These are phyloP conservation scores for Mus caroli DNA, from an alignment of 2,797 vertebrate genomes.

Conservation along the genomic window DNA sequence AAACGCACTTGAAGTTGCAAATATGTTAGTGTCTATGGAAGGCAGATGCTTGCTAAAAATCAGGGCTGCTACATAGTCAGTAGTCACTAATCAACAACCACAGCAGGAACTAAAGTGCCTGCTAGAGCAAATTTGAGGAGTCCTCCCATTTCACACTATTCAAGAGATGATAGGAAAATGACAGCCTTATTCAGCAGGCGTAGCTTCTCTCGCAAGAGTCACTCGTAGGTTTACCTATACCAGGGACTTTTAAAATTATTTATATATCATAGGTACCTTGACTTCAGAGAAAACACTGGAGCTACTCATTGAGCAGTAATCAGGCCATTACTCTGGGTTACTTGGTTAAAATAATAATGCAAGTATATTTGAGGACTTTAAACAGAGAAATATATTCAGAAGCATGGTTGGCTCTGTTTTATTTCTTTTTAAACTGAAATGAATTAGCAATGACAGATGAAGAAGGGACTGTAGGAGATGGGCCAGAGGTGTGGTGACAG, in stretches of 20 bases:
- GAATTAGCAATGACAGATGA: constrained; percentile 71
- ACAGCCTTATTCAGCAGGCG: constrained; percentile 85
- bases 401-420: constrained; percentile 63
- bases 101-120: neutral
- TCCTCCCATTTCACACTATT: constrained; percentile 82
- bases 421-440: constrained; percentile 62
- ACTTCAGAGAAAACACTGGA: constrained; percentile 83
- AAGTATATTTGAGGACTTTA: constrained; percentile 42
- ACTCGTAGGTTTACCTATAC: constrained; percentile 83
- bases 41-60: constrained; percentile 49
- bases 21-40: constrained; percentile 75
- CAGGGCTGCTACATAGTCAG: constrained; percentile 42
- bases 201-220: constrained; percentile 79
- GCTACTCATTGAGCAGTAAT: constrained; percentile 76
- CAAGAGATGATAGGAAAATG: constrained; percentile 83
- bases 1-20: constrained; percentile 82
- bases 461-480: neutral
- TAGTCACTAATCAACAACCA: constrained; percentile 74
- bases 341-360: constrained; percentile 84
- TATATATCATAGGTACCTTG: constrained; percentile 85
- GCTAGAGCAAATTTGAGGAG: constrained; percentile 85
- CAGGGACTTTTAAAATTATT: constrained; percentile 75
- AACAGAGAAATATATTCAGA: constrained; percentile 59
- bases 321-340: constrained; percentile 43
- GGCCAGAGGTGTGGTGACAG: constrained; percentile 78